These are phyloP conservation scores for Melieria picta DNA, from an alignment of 2,888 invertebrate genomes.

Conservation along the genomic window DNA sequence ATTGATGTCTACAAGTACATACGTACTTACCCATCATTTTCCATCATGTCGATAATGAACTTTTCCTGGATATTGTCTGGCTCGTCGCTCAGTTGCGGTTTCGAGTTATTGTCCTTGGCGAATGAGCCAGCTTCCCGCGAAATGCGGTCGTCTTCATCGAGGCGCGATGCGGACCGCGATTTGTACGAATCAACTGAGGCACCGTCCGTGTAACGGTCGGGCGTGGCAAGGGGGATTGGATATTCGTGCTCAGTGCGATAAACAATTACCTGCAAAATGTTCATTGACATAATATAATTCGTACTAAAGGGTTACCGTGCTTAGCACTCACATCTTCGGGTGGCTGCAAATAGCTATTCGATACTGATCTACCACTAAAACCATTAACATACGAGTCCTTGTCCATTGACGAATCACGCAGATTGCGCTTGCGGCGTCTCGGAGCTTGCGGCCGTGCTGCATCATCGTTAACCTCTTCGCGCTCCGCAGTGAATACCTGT, in stretches of 20 bases:
- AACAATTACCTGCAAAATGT: slow-evolving; percentile 70
- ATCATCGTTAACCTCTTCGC: slow-evolving; percentile 42
- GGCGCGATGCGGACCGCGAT: slow-evolving; percentile 70
- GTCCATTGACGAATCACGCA: slow-evolving; percentile 59
- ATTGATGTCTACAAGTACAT: no score
- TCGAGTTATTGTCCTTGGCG: slow-evolving; percentile 32
- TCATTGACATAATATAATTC: background rate
- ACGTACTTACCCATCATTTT: slow-evolving; percentile 64
- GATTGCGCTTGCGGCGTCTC: slow-evolving; percentile 62
- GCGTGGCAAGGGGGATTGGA: slow-evolving; percentile 70
- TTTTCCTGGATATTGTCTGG: slow-evolving; percentile 51
- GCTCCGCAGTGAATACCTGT: slow-evolving; percentile 38
- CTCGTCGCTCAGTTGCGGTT: slow-evolving; percentile 44
- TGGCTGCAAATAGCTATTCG: slow-evolving; percentile 64
- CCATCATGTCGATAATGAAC: slow-evolving; percentile 64
- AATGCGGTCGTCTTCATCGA: slow-evolving; percentile 75
- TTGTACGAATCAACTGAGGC: slow-evolving; percentile 69
- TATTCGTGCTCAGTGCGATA: slow-evolving; percentile 76
- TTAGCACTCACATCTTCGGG: slow-evolving; percentile 61
- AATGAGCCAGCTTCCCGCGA: slow-evolving; percentile 78
- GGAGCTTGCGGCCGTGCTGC: slow-evolving; percentile 58
- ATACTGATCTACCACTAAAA: slow-evolving; percentile 65
- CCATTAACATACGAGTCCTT: slow-evolving; percentile 64
- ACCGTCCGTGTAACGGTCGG: slow-evolving; percentile 66
- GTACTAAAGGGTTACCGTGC: no score